Conservation (phyloP, 2,888 invertebrate species). For the Tenodera sinensis region DNA sequence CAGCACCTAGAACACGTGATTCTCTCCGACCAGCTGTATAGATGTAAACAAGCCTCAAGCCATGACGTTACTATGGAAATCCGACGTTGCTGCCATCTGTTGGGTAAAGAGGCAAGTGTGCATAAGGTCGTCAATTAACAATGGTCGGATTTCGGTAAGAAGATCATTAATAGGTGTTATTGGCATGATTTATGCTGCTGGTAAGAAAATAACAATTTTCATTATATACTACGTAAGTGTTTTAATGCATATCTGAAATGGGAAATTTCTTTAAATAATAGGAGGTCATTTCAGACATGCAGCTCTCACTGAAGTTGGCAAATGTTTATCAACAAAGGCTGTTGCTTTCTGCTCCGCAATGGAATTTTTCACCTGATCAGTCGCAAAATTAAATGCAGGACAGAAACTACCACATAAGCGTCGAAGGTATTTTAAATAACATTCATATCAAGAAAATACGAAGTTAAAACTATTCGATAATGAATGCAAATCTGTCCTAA, state of each 20-base stretch:
- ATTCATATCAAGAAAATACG: not conserved
- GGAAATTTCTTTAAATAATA: not conserved
- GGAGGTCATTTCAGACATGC: not conserved
- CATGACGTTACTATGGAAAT: not conserved
- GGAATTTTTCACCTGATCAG: not conserved
- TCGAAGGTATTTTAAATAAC: not conserved
- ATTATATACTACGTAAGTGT: not conserved
- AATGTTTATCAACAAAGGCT: slow-evolving; percentile 22
- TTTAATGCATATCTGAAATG: not conserved
- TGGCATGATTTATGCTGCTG: slow-evolving; percentile 2
- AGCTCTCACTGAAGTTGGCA: not conserved
- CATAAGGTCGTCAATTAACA: not conserved
- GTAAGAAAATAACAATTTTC: not conserved
- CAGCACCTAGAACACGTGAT: not conserved
- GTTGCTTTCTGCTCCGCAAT: not conserved
- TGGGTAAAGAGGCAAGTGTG: not conserved
- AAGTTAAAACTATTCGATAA: not conserved
- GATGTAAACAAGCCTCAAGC: not conserved
- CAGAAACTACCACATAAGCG: not conserved
- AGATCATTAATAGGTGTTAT: not conserved
- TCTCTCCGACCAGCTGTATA: not conserved
- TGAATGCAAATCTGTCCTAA: no score
- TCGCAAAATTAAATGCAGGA: not conserved
- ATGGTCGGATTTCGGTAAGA: not conserved
- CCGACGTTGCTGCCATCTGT: not conserved